Evolutionary conservation across 2,888 invertebrate species (phyloP), one percentile per base, ranked within the genome.

Genomic region (Noctua pronuba): DNA sequence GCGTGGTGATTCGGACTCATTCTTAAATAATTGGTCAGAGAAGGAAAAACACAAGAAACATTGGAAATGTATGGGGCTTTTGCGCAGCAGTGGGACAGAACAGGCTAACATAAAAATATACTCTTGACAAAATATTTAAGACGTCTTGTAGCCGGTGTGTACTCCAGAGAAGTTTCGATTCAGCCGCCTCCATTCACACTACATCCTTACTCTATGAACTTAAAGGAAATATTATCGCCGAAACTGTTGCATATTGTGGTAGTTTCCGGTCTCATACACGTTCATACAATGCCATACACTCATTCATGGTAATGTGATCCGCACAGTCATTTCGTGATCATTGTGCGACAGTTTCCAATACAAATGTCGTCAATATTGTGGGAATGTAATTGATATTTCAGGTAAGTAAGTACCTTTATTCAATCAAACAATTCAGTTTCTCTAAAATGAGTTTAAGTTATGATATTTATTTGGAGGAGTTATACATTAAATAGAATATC

Each of bases 311-410:
- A 86, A 82, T 62, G 62, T 77, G 85, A 85, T 64, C 70, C 60
- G 58, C 52, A 16, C 65, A 73, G 83, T 64, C 84, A 79, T 79
- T 86, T 86, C 24, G 73, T 52, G 62, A 52, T 7, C 52, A 73
- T 79, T 83, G 65, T 71, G 35, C 24, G 44, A 55, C 67, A 44
- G 55, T 65, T 65, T 41, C n/a, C 77, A 62, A 73, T 38, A 62
- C 64, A 46, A 72, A 69, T 73, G 58, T 72, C 52, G 69, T 73
- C 35, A 62, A 62, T 64, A 67, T 76, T 83, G 83, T 75, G 13
- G 18, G 24, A 31, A 70, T 55, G 83, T 82, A 78, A 86, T 84
- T 86, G 83, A 78, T 84, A 78, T 77, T 82, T 35, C 81, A 84
- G 82, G 80, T 80, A 79, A 49, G 49, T 31, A 16, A 49, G 49